Evolutionary conservation across 2,888 invertebrate species (phyloP).

Genomic region (Drosophila longiperda): DNA sequence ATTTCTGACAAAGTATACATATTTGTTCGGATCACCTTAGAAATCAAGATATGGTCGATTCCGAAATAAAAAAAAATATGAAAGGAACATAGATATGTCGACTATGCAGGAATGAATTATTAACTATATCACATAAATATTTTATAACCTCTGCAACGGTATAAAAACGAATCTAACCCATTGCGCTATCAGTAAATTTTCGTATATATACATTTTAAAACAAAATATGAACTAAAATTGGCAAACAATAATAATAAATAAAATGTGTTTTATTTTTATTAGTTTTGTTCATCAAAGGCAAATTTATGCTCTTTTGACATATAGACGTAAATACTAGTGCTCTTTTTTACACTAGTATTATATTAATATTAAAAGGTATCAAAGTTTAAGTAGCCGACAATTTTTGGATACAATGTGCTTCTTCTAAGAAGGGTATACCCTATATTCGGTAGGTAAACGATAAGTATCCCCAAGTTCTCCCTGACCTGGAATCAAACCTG

Average conservation of each 20-base stretch:
- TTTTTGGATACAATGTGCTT: background rate
- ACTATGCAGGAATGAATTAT: background rate
- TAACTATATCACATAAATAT: background rate
- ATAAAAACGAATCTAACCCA: background rate
- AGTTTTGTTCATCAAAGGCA: background rate
- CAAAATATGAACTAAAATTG: background rate
- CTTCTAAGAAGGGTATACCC: background rate
- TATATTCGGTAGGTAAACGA: background rate
- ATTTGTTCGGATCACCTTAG: background rate
- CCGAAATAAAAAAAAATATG: background rate
- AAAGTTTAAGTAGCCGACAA: background rate
- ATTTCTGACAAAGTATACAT: background rate
- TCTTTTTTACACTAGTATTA: background rate
- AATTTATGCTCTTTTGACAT: no score
- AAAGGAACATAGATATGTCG: background rate
- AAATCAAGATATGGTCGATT: background rate
- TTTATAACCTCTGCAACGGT: background rate
- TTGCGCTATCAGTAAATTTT: background rate
- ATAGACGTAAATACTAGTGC: no score
- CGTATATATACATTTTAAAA: background rate
- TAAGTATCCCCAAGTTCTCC: background rate
- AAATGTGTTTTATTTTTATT: background rate
- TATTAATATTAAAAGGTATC: background rate
- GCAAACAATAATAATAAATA: background rate
- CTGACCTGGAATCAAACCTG: background rate